These are phyloP conservation scores for Mesitornis unicolor DNA, from an alignment of 2,113 vertebrate genomes.

Conservation along the genomic window DNA sequence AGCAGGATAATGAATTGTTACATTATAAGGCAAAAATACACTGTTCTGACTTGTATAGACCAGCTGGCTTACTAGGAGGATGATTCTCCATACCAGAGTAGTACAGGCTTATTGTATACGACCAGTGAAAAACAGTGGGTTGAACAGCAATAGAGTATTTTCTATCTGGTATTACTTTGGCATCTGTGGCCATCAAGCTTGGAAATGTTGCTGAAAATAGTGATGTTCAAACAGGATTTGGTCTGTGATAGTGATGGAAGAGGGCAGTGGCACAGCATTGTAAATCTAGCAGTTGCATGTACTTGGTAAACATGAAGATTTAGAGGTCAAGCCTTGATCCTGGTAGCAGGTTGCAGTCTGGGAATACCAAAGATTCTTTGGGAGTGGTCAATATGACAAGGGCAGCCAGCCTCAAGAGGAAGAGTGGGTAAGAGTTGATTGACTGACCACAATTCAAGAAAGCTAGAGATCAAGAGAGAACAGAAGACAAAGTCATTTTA, in stretches of 20 bases:
- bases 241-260: not conserved
- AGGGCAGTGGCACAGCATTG: not conserved
- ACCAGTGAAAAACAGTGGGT: rapidly evolving
- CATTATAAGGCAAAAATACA: not conserved
- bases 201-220: not conserved
- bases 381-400: not conserved
- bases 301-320: not conserved
- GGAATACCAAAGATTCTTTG: not conserved
- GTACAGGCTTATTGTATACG: not conserved
- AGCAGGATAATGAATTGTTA: not conserved
- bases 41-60: not conserved
- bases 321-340: not conserved
- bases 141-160: not conserved
- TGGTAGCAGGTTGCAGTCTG: not conserved
- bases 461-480: not conserved
- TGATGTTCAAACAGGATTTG: not conserved
- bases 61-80: not conserved
- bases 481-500: not conserved
- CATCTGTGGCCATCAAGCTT: not conserved
- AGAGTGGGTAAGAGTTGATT: not conserved
- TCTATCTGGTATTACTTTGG: not conserved
- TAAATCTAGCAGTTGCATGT: not conserved
- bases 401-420: not conserved
- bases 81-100: not conserved
- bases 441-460: not conserved